A percentile compares a stretch with the other conserved stretches of the same genome.
Conservation (phyloP, 2,113 vertebrate species). For the Ictalurus furcatus region DNA sequence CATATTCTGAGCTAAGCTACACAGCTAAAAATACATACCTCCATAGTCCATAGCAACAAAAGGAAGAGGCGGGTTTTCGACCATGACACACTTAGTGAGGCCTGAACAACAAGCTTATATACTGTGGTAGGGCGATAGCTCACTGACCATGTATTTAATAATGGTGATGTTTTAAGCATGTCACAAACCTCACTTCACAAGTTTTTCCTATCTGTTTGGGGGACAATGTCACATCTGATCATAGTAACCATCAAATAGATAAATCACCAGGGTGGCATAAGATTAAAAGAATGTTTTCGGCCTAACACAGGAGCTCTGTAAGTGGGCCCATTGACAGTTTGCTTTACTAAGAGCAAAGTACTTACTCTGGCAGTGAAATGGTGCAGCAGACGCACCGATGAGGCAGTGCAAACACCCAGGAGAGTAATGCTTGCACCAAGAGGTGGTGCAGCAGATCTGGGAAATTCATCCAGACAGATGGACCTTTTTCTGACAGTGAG, state of each 20-base stretch:
- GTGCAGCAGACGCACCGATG: neutral
- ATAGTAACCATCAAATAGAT: neutral
- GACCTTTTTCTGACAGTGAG: neutral
- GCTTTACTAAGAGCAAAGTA: neutral
- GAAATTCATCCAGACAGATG: neutral
- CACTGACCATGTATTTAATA: no score
- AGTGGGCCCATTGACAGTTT: neutral
- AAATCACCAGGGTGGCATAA: neutral
- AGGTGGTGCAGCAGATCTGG: neutral
- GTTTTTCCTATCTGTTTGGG: neutral
- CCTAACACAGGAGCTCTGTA: neutral
- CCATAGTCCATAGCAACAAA: no score
- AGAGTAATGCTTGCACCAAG: neutral
- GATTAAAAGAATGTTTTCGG: neutral
- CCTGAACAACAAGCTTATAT: no score
- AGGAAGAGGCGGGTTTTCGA: no score
- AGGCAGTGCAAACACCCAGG: neutral
- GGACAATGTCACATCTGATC: neutral
- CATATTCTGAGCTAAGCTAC: no score
- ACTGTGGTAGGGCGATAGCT: no score
- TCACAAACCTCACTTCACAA: no score
- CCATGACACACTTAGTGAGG: no score
- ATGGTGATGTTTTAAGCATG: no score
- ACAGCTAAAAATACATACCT: no score
- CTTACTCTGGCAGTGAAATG: neutral